These are phyloP conservation scores for Phania funesta DNA, from an alignment of 2,888 invertebrate species.

Conservation along the genomic window DNA sequence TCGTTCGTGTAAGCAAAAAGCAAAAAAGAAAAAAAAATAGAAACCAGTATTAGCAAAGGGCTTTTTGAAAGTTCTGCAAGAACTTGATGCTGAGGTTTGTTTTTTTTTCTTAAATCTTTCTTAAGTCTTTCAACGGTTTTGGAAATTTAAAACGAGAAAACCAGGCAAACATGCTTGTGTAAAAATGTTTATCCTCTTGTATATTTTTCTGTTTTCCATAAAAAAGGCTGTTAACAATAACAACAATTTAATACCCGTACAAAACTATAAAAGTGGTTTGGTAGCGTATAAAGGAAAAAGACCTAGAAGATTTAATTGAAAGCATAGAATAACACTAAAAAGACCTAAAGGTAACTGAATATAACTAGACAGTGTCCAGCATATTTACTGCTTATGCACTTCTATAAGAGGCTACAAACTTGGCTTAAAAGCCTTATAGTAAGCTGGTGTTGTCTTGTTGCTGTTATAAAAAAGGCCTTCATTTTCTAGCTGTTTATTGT, in stretches of 20 bases:
- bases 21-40: constrained; percentile 64
- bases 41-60: constrained; percentile 65
- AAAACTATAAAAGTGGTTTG: constrained; percentile 60
- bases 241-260: constrained; percentile 22
- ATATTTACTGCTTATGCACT: constrained; percentile 17
- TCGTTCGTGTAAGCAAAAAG: constrained; percentile 10
- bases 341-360: constrained; percentile 59
- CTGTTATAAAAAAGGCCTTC: constrained; percentile 50
- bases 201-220: not conserved
- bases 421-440: constrained; percentile 9
- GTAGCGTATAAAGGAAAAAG: constrained; percentile 48
- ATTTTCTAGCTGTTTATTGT: constrained; percentile 65
- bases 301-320: constrained; percentile 36
- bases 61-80: constrained; percentile 6
- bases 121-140: constrained; percentile 56
- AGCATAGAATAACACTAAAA: constrained; percentile 36
- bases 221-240: constrained; percentile 62
- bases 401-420: constrained; percentile 20
- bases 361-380: constrained; percentile 62
- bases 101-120: not conserved
- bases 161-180: not conserved
- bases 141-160: constrained; percentile 14
- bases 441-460: not conserved
- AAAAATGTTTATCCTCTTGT: constrained; percentile 3
- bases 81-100: constrained; percentile 41